Evolutionary conservation across 1,140 invertebrate genomes (phyloP).

Genomic region (Pogonomyrmex californicus): DNA sequence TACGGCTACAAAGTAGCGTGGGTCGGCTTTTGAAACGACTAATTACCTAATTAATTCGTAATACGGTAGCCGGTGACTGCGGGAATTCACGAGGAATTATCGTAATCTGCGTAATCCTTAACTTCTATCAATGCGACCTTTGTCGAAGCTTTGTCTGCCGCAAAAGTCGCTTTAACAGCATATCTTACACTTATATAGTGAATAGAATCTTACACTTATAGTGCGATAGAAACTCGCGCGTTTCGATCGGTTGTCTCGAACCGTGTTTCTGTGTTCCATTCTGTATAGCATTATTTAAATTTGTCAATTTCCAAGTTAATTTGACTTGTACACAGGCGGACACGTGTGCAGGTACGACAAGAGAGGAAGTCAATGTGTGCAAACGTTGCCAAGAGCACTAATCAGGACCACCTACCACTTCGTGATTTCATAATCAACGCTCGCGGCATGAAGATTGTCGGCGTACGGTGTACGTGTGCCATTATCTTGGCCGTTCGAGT

Average conservation of each 20-base stretch:
- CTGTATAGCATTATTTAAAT: neutral
- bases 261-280: neutral
- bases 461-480: conserved; percentile 54
- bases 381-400: conserved; percentile 69
- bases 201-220: too few species aligned
- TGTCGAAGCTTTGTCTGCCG: neutral
- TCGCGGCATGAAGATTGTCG: conserved; percentile 69
- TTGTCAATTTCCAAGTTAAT: conserved; percentile 3
- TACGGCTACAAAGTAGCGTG: conserved; percentile 25
- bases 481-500: conserved; percentile 74
- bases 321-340: neutral
- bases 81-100: conserved; percentile 19
- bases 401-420: conserved; percentile 78
- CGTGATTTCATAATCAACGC: conserved; percentile 78
- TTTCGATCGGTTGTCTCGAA: conserved; percentile 12
- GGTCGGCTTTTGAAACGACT: conserved; percentile 45
- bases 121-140: conserved; percentile 5
- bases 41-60: conserved; percentile 59
- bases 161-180: neutral
- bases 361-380: conserved; percentile 48
- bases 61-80: conserved; percentile 31
- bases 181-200: too few species aligned
- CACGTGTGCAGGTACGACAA: conserved; percentile 19
- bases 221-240: neutral
- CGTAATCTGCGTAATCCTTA: conserved; percentile 48